Conservation (phyloP, 2,888 invertebrate species). For the Sphecodes monilicornis region DNA sequence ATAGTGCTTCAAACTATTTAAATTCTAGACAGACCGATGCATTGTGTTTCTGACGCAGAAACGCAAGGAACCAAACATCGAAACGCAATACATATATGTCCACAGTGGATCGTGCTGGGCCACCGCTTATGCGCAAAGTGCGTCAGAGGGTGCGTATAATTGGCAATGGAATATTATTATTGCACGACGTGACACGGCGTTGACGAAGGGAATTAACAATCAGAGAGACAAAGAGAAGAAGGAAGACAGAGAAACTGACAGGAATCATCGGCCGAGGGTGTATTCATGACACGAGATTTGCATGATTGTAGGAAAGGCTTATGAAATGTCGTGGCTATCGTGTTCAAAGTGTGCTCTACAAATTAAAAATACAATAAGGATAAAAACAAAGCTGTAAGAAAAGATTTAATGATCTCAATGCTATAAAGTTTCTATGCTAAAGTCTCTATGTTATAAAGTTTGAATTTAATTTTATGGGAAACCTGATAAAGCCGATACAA, state of each 20-base stretch:
- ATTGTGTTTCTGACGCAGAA: neutral
- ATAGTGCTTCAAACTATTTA: neutral
- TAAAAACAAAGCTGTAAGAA: constrained; percentile 8
- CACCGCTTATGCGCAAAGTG: constrained; percentile 39
- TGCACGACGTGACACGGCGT: constrained; percentile 43
- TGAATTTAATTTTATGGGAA: no score
- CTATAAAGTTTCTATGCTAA: no score
- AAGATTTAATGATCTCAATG: neutral
- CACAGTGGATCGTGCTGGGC: constrained; percentile 25
- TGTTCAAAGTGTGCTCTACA: constrained; percentile 7
- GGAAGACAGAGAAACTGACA: neutral
- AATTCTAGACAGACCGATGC: neutral
- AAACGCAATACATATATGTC: constrained; percentile 28
- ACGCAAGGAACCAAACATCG: constrained; percentile 21
- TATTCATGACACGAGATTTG: constrained; percentile 33
- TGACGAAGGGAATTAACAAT: constrained; percentile 41
- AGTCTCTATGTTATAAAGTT: no score
- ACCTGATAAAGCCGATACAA: no score
- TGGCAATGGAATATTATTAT: constrained; percentile 64
- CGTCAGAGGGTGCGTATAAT: constrained; percentile 56
- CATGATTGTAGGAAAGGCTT: constrained; percentile 14
- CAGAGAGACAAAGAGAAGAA: neutral
- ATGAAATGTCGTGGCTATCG: constrained; percentile 1
- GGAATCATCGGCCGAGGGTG: constrained; percentile 23
- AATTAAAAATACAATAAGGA: neutral